Evolutionary conservation across 2,797 vertebrate species (phyloP).

Genomic region (Cetoscarus ocellatus): DNA sequence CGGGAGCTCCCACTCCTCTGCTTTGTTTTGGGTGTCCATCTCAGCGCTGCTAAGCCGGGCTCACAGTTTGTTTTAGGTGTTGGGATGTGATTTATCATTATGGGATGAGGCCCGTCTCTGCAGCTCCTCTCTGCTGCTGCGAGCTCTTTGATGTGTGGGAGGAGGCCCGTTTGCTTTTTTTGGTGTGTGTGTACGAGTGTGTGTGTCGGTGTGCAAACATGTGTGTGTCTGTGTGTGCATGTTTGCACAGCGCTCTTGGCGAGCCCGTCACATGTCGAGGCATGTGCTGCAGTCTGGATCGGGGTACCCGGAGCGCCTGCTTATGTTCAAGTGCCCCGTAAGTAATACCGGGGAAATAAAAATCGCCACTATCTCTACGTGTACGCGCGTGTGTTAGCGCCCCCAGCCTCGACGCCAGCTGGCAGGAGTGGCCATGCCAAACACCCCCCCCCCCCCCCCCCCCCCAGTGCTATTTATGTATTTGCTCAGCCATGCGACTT

Average conservation of each 20-base stretch:
- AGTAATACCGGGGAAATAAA: slow-evolving; percentile 57
- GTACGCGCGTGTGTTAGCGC: slow-evolving; percentile 20
- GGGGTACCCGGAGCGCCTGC: slow-evolving; percentile 47
- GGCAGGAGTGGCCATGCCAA: slow-evolving; percentile 45
- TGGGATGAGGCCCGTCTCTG: slow-evolving; percentile 46
- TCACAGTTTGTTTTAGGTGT: slow-evolving; percentile 43
- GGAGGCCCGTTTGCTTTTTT: slow-evolving; percentile 34
- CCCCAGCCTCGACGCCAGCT: slow-evolving; percentile 40
- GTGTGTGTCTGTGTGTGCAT: slow-evolving; percentile 1
- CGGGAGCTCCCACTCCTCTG: slow-evolving; percentile 3
- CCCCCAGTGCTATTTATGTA: slow-evolving; percentile 64
- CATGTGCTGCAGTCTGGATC: slow-evolving; percentile 58
- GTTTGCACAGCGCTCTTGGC: slow-evolving; percentile 26
- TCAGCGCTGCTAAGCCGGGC: slow-evolving; percentile 13
- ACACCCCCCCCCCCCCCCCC: slow-evolving; percentile 6
- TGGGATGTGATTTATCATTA: slow-evolving; percentile 57
- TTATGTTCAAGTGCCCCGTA: slow-evolving; percentile 62
- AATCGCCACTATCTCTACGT: slow-evolving; percentile 24
- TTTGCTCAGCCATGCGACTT: slow-evolving; percentile 69
- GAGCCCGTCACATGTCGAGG: slow-evolving; percentile 56
- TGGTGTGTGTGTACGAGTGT: slow-evolving; percentile 23
- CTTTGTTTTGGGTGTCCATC: slow-evolving; percentile 42
- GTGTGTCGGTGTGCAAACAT: slow-evolving; percentile 1
- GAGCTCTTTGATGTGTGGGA: slow-evolving; percentile 53
- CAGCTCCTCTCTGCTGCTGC: slow-evolving; percentile 36